phyloP scores from a whole-genome alignment of 2,113 vertebrate genomes.

The Haemorhous mexicanus region DNA sequence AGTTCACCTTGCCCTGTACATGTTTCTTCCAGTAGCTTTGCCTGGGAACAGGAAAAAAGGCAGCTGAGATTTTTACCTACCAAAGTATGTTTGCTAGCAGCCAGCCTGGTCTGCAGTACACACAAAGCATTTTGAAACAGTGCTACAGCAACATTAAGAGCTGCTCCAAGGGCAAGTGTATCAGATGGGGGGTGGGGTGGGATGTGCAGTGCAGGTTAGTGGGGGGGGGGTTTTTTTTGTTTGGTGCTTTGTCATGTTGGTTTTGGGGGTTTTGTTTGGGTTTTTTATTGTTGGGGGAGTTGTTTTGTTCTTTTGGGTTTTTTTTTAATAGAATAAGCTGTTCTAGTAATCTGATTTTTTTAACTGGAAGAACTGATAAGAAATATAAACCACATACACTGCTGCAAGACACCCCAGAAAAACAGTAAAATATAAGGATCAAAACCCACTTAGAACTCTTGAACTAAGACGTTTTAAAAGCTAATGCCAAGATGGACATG shows the following conservation, averaged over 20 bases:
- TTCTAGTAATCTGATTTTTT: background rate
- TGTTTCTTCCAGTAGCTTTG: background rate
- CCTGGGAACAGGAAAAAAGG: background rate
- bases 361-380: background rate
- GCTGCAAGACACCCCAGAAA: background rate
- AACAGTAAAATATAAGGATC: background rate
- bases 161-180: background rate
- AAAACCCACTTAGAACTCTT: background rate
- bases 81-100: background rate
- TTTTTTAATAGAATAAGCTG: background rate
- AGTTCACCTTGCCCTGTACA: background rate
- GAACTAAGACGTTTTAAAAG: background rate
- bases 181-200: fast-evolving
- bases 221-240: background rate
- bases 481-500: background rate
- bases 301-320: background rate
- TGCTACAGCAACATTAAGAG: background rate
- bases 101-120: background rate
- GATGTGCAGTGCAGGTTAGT: background rate
- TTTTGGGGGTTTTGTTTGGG: background rate
- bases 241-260: background rate
- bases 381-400: background rate
- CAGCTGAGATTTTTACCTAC: background rate
- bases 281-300: background rate
- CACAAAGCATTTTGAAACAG: background rate